Percentiles rank a stretch among this genome's conserved stretches.
phyloP scores from a whole-genome alignment of 1,140 invertebrate species.

The Scaptomyza hsui region DNA sequence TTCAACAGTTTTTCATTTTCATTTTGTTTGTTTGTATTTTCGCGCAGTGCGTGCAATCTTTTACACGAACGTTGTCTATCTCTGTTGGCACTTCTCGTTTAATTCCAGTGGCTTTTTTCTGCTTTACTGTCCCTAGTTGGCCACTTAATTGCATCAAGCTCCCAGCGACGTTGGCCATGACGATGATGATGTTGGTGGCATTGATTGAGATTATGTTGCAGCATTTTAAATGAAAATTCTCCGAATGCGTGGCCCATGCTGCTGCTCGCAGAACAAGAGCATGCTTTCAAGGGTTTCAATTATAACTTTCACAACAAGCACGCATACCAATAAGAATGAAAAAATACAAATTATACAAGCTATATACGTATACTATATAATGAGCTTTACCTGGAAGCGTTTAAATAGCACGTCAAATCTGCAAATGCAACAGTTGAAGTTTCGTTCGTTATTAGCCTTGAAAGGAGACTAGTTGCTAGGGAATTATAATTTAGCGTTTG shows the following conservation, averaged over 20 bases:
- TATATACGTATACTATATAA: too few species aligned
- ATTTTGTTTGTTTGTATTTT: too few species aligned
- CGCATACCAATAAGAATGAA: too few species aligned
- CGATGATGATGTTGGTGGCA: constrained; percentile 6
- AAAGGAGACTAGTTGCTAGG: too few species aligned
- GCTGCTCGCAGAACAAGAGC: neutral
- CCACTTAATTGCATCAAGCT: constrained; percentile 41
- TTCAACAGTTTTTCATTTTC: neutral
- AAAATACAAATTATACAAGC: too few species aligned
- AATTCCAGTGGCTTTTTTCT: neutral
- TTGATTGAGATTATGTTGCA: constrained; percentile 40
- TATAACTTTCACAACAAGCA: neutral
- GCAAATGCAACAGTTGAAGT: too few species aligned
- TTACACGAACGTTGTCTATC: neutral
- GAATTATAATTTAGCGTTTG: too few species aligned
- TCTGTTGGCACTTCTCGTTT: neutral
- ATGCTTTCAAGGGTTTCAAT: neutral
- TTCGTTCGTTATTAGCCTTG: too few species aligned
- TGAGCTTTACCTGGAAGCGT: too few species aligned
- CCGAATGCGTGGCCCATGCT: neutral
- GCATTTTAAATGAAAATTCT: constrained; percentile 30
- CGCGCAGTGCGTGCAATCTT: neutral
- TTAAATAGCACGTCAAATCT: too few species aligned
- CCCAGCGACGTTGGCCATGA: neutral
- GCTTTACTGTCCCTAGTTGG: constrained; percentile 2